phyloP scores from a whole-genome alignment of 2,113 vertebrate genomes.

The Daubentonia madagascariensis region DNA sequence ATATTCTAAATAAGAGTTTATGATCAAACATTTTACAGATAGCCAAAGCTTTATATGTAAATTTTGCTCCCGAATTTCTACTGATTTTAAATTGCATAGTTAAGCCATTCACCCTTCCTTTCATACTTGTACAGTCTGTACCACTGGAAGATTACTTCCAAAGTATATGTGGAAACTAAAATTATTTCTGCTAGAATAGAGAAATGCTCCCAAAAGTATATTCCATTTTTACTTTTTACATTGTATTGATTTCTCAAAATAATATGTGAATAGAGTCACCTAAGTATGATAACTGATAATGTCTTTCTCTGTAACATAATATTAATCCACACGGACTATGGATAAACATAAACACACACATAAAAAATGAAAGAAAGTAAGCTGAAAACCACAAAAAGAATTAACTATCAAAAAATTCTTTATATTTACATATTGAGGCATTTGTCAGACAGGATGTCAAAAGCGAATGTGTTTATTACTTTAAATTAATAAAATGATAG shows the following conservation, averaged over 20 bases:
- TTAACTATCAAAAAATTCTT: conserved; percentile 51
- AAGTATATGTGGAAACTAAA: neutral
- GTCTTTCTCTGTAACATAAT: neutral
- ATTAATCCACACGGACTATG: neutral
- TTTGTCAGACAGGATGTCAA: conserved; percentile 65
- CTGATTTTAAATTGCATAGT: neutral
- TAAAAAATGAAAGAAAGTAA: neutral
- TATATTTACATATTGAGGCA: conserved; percentile 60
- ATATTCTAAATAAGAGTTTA: neutral
- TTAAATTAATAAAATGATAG: conserved; percentile 77
- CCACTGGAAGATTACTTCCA: neutral
- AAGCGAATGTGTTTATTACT: conserved; percentile 68
- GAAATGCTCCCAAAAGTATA: neutral
- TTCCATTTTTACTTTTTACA: neutral
- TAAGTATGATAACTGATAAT: neutral
- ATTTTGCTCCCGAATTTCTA: neutral
- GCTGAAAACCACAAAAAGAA: conserved; percentile 69
- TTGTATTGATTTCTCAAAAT: neutral
- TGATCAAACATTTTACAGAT: neutral
- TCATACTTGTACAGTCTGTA: neutral
- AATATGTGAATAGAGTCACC: conserved; percentile 17
- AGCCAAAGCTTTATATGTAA: neutral
- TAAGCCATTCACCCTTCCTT: neutral
- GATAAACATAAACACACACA: neutral
- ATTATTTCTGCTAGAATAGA: conserved; percentile 18